Base-by-base conservation (phyloP, 2,888 invertebrate genomes). In the Gortyna flavago region DNA sequence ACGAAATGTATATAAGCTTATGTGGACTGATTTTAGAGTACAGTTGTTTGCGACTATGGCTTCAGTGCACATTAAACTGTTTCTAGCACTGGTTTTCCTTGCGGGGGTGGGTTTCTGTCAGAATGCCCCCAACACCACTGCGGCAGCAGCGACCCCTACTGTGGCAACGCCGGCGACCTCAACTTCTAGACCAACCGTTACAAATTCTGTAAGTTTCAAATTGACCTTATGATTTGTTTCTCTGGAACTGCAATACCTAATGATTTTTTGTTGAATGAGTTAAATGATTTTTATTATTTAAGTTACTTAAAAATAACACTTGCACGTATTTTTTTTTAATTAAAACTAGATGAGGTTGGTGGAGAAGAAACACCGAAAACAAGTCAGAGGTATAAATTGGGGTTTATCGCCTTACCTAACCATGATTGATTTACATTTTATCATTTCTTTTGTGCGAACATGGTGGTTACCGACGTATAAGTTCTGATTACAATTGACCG, bases 31-130 rank as follows among this genome's bases (percentile, higher is more conserved):
- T 81, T 57, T 78, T 35, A 71, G 74, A 72, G 72, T 75, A 84
- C 77, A 86, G 84, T 87, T 79, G 83, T 76, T 72, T 75, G 69
- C 25, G 32, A 87, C 81, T 77, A 92, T 92, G 92, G 88, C 87
- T 77, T 80, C 81, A 66, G 75, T 87, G 61, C 83, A 89, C 79
- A 85, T 90, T 44, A 54, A 78, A 76, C 13, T 91, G n/a, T 83
- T 89, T 35, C 29, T 90, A 7, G 78, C 91, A 25, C 59, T 91
- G n/a, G 65, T 88, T n/a, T 79, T 84, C 8, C 1, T 91, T 8
- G 77, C 91, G 16, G 89, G 86, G 16, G 73, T 89, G 67, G 89
- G 77, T 32, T 57, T 81, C 6, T 84, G 90, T 69, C 91, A 91
- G 29, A 88, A 88, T 57, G 79, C 69, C 25, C 89, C 88, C 54